Base-by-base conservation (phyloP, 2,888 invertebrate species). In the Elmis aenea region DNA sequence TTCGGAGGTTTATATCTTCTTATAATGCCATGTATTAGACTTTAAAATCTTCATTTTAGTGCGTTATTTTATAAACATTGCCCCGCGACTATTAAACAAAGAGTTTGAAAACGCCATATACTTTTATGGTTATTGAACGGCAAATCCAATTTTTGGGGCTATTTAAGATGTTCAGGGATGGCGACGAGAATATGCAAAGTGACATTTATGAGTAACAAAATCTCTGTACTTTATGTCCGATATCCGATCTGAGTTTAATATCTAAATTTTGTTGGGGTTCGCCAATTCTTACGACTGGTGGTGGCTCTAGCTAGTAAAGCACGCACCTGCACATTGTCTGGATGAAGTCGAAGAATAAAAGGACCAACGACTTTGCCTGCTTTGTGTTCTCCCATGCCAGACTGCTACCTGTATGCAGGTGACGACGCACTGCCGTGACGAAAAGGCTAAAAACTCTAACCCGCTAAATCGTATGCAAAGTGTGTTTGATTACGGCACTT, bases 91-190 rank as follows among this genome's bases (percentile, higher is more conserved):
- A 66, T 66, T 67, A 66, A 66, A 65, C 62, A 63, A 62, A 64
- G 62, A 65, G 62, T 64, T 66, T 61, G 60, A 54, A 63, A 64
- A 63, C 48, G 64, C 61, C 60, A 60, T 67, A 66, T 66, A 65
- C 62, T 67, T 67, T 66, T 67, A 66, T 66, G 65, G 67, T 65
- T 66, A 67, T 67, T 66, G 67, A 66, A 66, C 64, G 61, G 61
- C 63, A 58, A 65, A 67, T 67, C 67, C 67, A 66, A 67, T 67
- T 67, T 66, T 66, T 66, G 66, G 64, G 62, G 64, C 65, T 64
- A 65, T 66, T 67, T 64, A 65, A 66, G 64, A 62, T 58, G 61
- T 62, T 62, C 57, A 45, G 46, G 51, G 46, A 54, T 51, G 52
- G 49, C 50, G 51, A 48, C 54, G 45, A 57, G 55, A 65, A 65